Percentiles rank a stretch among this genome's conserved stretches.
These are phyloP conservation scores for Rostratula benghalensis DNA, from an alignment of 2,113 vertebrate species.

Conservation along the genomic window DNA sequence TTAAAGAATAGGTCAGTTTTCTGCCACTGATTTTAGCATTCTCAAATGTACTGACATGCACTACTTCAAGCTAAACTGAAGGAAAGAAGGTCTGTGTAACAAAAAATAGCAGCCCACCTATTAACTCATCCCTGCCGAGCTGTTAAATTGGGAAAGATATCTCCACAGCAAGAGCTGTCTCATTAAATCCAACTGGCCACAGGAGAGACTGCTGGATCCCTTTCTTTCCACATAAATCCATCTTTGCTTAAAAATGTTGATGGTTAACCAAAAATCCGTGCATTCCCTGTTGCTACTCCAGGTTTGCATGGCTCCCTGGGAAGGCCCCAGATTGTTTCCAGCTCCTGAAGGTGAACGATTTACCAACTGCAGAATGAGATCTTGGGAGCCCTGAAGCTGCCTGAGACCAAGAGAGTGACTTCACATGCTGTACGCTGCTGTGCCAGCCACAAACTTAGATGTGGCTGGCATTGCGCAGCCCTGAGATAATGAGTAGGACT, in stretches of 20 bases:
- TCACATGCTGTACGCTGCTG: not conserved
- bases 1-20: not conserved
- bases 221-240: conserved; percentile 25
- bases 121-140: conserved; percentile 13
- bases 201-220: conserved; percentile 6
- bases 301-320: conserved; percentile 15
- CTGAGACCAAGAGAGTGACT: not conserved
- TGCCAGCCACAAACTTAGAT: not conserved
- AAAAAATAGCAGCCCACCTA: conserved; percentile 32
- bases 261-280: not conserved
- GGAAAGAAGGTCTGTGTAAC: not conserved
- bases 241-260: conserved; percentile 16
- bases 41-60: not conserved
- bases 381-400: not conserved
- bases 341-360: not conserved
- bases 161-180: conserved; percentile 28
- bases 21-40: not conserved
- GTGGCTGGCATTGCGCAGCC: not conserved
- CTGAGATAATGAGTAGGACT: not conserved
- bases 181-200: conserved; percentile 38
- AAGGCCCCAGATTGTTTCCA: conserved; percentile 31
- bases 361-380: not conserved
- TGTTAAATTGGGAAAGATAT: conserved; percentile 37
- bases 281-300: not conserved
- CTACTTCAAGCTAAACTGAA: not conserved